Percentiles rank a stretch among this genome's conserved stretches.
These are phyloP conservation scores for Eulemur albifrons DNA, from an alignment of 2,797 vertebrate species.

Conservation along the genomic window DNA sequence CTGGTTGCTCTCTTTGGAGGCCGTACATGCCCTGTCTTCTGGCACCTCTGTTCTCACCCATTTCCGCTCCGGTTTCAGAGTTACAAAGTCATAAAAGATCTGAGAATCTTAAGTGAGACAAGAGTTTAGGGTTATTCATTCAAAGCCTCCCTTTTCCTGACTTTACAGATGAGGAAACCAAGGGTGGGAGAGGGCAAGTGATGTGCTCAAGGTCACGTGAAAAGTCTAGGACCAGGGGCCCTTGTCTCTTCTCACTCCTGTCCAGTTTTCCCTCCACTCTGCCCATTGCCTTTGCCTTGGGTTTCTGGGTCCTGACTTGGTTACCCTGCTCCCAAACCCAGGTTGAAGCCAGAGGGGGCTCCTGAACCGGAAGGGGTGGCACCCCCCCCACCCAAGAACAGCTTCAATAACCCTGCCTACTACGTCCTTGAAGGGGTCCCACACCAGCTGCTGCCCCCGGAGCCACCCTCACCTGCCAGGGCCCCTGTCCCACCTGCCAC, in stretches of 20 bases:
- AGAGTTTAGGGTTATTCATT: neutral
- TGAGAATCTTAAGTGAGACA: neutral
- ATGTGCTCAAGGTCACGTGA: neutral
- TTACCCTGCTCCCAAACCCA: slow-evolving; percentile 70
- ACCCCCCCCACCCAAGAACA: slow-evolving; percentile 88
- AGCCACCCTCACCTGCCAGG: slow-evolving; percentile 79
- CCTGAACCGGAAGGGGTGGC: slow-evolving; percentile 85
- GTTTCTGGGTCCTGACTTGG: neutral
- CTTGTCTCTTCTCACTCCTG: neutral
- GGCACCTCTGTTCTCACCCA: neutral
- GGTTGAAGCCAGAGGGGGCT: slow-evolving; percentile 87
- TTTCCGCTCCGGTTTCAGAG: neutral
- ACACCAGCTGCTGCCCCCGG: slow-evolving; percentile 89
- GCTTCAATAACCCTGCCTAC: slow-evolving; percentile 98
- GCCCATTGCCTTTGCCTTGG: neutral
- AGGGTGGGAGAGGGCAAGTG: neutral
- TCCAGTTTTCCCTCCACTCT: neutral
- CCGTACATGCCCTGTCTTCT: neutral
- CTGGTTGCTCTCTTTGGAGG: neutral
- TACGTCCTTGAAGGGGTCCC: slow-evolving; percentile 97
- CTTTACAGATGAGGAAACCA: neutral
- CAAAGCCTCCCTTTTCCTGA: neutral
- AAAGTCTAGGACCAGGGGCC: neutral
- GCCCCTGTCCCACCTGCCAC: slow-evolving; percentile 76
- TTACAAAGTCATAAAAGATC: neutral